These are phyloP conservation scores for Tolypeutes matacus DNA, from an alignment of 2,797 vertebrate species.

Conservation along the genomic window DNA sequence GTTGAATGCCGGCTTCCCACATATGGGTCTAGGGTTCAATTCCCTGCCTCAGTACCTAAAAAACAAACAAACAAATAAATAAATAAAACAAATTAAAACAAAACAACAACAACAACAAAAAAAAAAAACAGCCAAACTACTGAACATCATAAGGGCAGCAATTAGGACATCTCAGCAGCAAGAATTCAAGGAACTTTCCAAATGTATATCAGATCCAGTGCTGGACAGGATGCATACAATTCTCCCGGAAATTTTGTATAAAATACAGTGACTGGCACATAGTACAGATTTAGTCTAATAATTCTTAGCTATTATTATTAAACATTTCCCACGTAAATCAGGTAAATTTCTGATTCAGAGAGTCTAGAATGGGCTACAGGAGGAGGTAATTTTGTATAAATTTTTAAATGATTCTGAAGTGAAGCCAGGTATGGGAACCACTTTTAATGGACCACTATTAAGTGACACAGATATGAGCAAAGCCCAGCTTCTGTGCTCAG, in stretches of 20 bases:
- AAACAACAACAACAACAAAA: no score
- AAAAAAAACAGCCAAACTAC: neutral
- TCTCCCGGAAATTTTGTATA: neutral
- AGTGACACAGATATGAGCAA: neutral
- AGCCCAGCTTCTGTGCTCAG: neutral
- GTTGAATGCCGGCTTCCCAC: no score
- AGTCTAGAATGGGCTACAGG: neutral
- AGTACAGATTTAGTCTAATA: neutral
- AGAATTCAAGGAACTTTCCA: neutral
- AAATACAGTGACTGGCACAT: neutral
- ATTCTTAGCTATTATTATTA: slow-evolving; percentile 20
- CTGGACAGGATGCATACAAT: neutral
- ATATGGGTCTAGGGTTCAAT: no score
- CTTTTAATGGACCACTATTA: neutral
- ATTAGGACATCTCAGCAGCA: neutral
- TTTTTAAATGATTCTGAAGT: neutral
- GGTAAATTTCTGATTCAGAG: neutral
- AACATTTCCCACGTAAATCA: neutral
- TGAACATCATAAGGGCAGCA: neutral
- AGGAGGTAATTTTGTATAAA: slow-evolving; percentile 6
- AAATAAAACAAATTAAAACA: no score
- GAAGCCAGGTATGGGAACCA: neutral
- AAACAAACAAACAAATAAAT: neutral
- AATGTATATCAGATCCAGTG: neutral
- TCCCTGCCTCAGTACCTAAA: no score